Evolutionary conservation across 2,888 invertebrate genomes (phyloP), one percentile per base, ranked within the genome.

Genomic region (Phoenoteleia sp.): DNA sequence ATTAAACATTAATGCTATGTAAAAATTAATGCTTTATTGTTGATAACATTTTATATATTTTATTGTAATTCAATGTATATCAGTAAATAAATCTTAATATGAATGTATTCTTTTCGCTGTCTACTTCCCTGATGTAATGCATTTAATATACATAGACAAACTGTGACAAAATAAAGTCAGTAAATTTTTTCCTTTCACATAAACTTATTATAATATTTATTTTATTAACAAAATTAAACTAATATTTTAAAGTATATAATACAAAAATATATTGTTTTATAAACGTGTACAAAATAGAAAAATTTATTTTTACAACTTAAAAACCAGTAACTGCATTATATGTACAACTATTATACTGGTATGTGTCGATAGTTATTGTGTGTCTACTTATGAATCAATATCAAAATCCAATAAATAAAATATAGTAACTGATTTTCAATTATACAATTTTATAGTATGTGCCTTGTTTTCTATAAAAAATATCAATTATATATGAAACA

Each of bases 321-420:
- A 52, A 52, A 23, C 1, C 52, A 52, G 52, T 52, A 52, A 52
- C 52, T 25, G 7, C 52, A 23, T 52, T n/a, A n/a, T n/a, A 25
- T 23, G 25, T 13, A 25, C 25, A 52, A 52, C 11, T n/a, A 52
- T 25, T 15, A 52, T 25, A 23, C 23, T 25, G 25, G 52, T 52
- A 52, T 15, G 25, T 52, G 3, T 25, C 25, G 52, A 25, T 25
- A 52, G 52, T 52, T 52, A 52, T 25, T 52, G 52, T 52, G 52
- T 52, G 9, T 25, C 25, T 25, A 52, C 52, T 52, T 52, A 52
- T 25, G 52, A 52, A 52, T 52, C 52, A 25, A 25, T 52, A 25
- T n/a, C 25, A 25, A 52, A 25, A 52, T 5, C 25, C 13, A 25
- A 23, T 52, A n/a, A 52, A 52, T 25, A 52, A 52, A 52, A 52